Conservation (phyloP, 2,888 invertebrate species). For the Agonopterix arenella region DNA sequence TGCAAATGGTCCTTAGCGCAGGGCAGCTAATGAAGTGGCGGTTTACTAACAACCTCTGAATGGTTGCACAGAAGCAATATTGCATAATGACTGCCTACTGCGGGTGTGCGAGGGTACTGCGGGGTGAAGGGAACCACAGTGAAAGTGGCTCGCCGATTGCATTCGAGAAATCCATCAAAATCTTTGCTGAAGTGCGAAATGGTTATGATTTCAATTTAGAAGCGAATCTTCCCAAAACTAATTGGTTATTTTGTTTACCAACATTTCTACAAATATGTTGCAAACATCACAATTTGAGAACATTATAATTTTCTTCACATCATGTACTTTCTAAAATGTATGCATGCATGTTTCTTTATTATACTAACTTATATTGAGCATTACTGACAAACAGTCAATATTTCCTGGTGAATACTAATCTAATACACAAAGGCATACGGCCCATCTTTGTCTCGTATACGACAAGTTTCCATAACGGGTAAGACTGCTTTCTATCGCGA, state of each 20-base stretch:
- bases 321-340: no score
- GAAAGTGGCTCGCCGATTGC: slow-evolving; percentile 54
- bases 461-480: slow-evolving; percentile 7
- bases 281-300: no score
- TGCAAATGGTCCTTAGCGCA: slow-evolving; percentile 25
- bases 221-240: no score
- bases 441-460: slow-evolving; percentile 1
- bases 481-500: slow-evolving; percentile 9
- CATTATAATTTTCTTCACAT: no score
- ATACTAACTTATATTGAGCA: no score
- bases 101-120: slow-evolving; percentile 16
- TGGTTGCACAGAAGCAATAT: slow-evolving; percentile 27
- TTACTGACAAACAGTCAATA: neutral
- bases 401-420: slow-evolving; percentile 5
- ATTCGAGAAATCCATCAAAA: slow-evolving; percentile 47
- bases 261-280: no score
- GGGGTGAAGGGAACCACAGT: slow-evolving; percentile 23
- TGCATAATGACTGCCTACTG: slow-evolving; percentile 24
- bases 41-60: slow-evolving; percentile 26
- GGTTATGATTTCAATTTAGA: slow-evolving; percentile 34
- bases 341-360: no score
- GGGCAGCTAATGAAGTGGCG: slow-evolving; percentile 28
- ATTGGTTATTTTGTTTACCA: no score
- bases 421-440: slow-evolving; percentile 5
- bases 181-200: slow-evolving; percentile 25